Evolutionary conservation across 2,113 vertebrate species (phyloP), one percentile per base, ranked within the genome.

Genomic region (Abramis brama): DNA sequence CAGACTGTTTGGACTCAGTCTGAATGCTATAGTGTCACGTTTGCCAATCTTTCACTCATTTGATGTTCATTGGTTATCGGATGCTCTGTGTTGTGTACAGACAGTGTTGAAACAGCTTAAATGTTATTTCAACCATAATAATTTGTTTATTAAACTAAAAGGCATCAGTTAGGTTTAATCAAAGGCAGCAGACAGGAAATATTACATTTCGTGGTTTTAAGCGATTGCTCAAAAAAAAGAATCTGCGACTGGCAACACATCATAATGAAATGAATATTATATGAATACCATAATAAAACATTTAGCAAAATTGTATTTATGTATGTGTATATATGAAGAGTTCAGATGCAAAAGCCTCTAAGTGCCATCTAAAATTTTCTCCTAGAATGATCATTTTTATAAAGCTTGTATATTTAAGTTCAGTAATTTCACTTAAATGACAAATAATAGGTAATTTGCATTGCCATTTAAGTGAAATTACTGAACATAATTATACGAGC

Each of bases 91-190:
- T 19, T 6, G 57, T 79, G 30, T 30, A 27, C 17, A 55, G 50
- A 78, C 27, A 12, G 19, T 55, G 27, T 23, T 23, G 8, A 77
- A 33, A 76, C 45, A 1, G 71, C 5, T 74, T 43, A 47, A 25
- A 25, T 45, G 71, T n/a, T 30, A 77, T 33, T 77, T 77, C 50
- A 57, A 19, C 47, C 27, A 5, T 55, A 21, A 13, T 77, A 11
- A 73, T 45, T 74, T 25, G 23, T 74, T 73, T 73, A 77, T 77
- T 55, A 88, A 86, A 83, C 79, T 85, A 55, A 88, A 90, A 83
- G 88, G 75, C 71, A 87, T 57, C 27, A 78, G 59, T 88, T 89
- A 87, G 83, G 88, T 80, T 87, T 86, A 77, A 77, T 74, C 39
- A 74, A 45, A 45, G 23, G 39, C 23, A 15, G 70, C 23, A 74